A percentile compares a stretch with the other conserved stretches of the same genome.
Conservation (phyloP, 2,113 vertebrate species). For the Corythaixoides concolor region DNA sequence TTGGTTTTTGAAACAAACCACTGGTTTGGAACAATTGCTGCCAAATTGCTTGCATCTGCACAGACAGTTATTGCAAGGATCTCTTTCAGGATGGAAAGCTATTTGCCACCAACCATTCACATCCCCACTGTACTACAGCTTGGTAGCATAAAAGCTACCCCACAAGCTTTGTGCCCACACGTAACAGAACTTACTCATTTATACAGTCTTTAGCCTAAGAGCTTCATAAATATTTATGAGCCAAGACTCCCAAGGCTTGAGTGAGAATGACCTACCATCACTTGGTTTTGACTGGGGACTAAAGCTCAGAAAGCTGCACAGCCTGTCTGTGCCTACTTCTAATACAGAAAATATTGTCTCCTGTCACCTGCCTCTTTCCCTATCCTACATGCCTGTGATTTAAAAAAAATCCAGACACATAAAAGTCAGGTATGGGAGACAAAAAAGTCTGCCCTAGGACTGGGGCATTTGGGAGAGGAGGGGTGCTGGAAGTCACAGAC, state of each 20-base stretch:
- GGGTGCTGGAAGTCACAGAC: neutral
- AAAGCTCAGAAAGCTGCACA: neutral
- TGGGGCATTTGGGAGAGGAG: neutral
- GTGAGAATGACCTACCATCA: neutral
- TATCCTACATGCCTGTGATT: neutral
- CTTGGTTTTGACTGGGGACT: neutral
- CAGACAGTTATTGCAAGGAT: neutral
- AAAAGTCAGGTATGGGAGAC: neutral
- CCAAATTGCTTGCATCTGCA: conserved; percentile 46
- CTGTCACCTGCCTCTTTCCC: neutral
- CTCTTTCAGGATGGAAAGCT: conserved; percentile 25
- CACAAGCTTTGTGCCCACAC: neutral
- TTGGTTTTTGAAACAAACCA: conserved; percentile 51
- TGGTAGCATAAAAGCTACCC: neutral
- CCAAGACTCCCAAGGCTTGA: neutral
- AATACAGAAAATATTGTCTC: neutral
- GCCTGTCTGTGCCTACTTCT: neutral
- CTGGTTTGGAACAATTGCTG: conserved; percentile 47
- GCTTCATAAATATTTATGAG: neutral
- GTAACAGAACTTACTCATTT: neutral
- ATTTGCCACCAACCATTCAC: neutral
- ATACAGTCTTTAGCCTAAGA: neutral
- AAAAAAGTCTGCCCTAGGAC: neutral
- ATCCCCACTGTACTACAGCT: neutral
- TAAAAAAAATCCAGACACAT: neutral